Evolutionary conservation across 37 sponge, comb jelly and placozoan species (phyloP), one percentile per base, ranked within the genome.

Genomic region (Haliclona indistincta): DNA sequence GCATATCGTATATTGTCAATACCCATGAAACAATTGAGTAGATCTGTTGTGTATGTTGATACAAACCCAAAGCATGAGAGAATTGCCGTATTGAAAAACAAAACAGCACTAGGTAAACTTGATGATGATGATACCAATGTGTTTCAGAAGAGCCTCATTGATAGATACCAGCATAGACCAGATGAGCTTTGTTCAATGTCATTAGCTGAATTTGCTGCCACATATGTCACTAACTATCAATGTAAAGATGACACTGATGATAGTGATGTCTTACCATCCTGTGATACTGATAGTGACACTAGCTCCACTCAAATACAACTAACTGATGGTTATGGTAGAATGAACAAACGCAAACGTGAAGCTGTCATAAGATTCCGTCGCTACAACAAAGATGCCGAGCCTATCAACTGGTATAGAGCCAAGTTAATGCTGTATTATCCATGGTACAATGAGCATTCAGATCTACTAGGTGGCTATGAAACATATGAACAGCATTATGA

Each of bases 1-100:
- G 67, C 29, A 8, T 66, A 66, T 66, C 67, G 38, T 66, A 58
- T 58, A 25, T 26, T 58, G 6, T 58, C 60, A n/a, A 7, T 58
- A n/a, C 60, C 60, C 6, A 8, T 58, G n/a, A 11, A 66, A 40
- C 11, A n/a, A 26, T 20, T 58, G 13, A 58, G 60, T 58, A 66
- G 67, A 20, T 26, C 67, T 66, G 67, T 66, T 7, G 67, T 66
- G 43, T 66, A n/a, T 66, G 67, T 66, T 26, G 60, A 58, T 26
- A n/a, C 60, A n/a, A 42, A 67, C 38, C 6, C 43, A 62, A 19
- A 71, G 25, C 6, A 58, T 8, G 23, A 58, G 23, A 8, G 23
- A 58, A 58, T 58, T 23, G 60, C n/a, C 6, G 60, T n/a, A 7
- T n/a, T 58, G 23, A 58, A 58, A 58, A 26, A 20, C 51, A 17